These are phyloP conservation scores for Neocrepidodera transversa DNA, from an alignment of 2,888 invertebrate species.

Conservation along the genomic window DNA sequence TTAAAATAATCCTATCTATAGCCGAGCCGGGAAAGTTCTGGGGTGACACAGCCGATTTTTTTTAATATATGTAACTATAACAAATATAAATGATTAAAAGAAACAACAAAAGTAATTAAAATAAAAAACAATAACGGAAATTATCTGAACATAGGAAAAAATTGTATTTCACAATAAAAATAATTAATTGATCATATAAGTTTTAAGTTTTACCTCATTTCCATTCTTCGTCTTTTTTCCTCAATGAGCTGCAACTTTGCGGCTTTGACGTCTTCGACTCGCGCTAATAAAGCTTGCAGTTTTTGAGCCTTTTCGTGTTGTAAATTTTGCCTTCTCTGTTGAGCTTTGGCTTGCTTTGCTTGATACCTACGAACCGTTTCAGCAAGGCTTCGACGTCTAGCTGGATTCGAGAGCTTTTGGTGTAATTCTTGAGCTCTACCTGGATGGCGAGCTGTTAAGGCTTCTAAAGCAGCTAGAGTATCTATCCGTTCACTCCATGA, in stretches of 20 bases:
- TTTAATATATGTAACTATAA: too few species aligned
- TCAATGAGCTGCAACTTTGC: conserved; percentile 88
- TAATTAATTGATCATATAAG: too few species aligned
- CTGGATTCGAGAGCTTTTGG: conserved; percentile 91
- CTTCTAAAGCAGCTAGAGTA: conserved; percentile 78
- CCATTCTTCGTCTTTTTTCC: conserved; percentile 78
- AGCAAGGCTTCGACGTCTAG: conserved; percentile 82
- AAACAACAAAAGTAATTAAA: too few species aligned
- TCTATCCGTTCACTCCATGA: conserved; percentile 88
- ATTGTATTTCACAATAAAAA: too few species aligned
- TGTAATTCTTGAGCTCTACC: conserved; percentile 92
- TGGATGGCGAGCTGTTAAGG: conserved; percentile 85
- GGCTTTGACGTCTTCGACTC: conserved; percentile 84
- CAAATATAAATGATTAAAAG: too few species aligned
- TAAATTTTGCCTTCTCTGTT: conserved; percentile 82
- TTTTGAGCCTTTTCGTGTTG: conserved; percentile 85
- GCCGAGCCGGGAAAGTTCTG: too few species aligned
- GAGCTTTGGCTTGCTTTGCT: conserved; percentile 90
- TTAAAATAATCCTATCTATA: too few species aligned
- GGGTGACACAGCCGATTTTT: too few species aligned
- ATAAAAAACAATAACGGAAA: too few species aligned
- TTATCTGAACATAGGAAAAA: too few species aligned
- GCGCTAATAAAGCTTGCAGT: conserved; percentile 82
- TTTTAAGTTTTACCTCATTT: conserved; percentile 59
- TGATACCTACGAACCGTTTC: conserved; percentile 82